A percentile compares a stretch with the other conserved stretches of the same genome.
Evolutionary conservation across 2,797 vertebrate genomes (phyloP).

Genomic region (Lithobates pipiens): DNA sequence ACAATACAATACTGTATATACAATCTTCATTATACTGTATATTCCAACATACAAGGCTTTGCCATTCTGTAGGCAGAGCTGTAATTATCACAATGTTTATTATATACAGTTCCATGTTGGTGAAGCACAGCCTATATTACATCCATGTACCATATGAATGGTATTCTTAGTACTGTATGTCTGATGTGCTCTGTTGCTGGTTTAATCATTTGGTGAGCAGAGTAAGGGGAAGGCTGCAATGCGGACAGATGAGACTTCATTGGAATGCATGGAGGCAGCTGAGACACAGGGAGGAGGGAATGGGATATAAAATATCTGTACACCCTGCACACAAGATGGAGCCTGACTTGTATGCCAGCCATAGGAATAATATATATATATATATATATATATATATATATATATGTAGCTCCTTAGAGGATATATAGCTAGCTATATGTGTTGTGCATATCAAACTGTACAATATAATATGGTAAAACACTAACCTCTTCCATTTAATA

Average conservation of each 20-base stretch:
- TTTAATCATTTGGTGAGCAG: not conserved
- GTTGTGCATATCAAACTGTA: not conserved
- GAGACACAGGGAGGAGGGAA: constrained; percentile 29
- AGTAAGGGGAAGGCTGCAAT: constrained; percentile 66
- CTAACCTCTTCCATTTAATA: not conserved
- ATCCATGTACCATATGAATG: no score
- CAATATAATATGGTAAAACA: not conserved
- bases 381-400: no score
- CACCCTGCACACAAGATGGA: not conserved
- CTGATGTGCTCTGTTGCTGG: not conserved
- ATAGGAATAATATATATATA: not conserved
- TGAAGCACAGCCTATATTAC: no score
- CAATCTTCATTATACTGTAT: no score
- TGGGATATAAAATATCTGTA: constrained; percentile 3
- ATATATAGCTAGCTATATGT: not conserved
- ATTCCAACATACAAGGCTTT: no score
- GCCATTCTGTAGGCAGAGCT: not conserved
- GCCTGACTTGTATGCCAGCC: not conserved
- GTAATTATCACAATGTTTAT: not conserved
- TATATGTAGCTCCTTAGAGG: not conserved
- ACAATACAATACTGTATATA: no score
- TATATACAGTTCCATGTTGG: not conserved
- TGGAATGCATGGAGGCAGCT: constrained; percentile 46
- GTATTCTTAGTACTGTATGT: not conserved
- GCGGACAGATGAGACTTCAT: constrained; percentile 62